Evolutionary conservation across 2,888 invertebrate species (phyloP), one percentile per base, ranked within the genome.

Genomic region (Thecocarcelia acutangulata): DNA sequence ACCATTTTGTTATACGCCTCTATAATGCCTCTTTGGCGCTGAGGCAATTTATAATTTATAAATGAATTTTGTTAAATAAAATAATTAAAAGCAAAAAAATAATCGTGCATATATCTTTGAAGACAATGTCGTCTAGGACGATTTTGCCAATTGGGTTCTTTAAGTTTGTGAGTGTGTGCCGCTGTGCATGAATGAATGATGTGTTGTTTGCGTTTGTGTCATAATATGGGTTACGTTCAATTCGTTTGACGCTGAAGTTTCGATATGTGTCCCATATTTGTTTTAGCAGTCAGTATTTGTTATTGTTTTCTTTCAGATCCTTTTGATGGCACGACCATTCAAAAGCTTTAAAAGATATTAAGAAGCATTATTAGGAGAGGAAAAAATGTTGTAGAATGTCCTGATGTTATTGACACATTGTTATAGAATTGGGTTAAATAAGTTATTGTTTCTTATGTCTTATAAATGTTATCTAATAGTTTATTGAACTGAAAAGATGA

Each of bases 391-490:
- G 50, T 17, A 24, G 48, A 56, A 48, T 76, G 56, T 24, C 17
- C 86, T 86, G 87, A 87, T 88, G 88, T 87, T 88, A 87, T 88
- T 88, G 88, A 88, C 88, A 88, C 86, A 85, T 87, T 75, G 64
- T 75, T 70, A 86, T 21, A 84, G 87, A 88, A 88, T 87, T 88
- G 86, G 87, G 86, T 88, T 86, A 87, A 87, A 58, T 64, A 64
- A 56, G 42, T 15, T 61, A 28, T 54, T 37, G 24, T 64, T 54
- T 52, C 6, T 64, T 85, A 88, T 87, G 86, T 87, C 9, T 33
- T 33, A 33, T 33, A 33, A 33, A 33, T 33, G 9, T 33, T 33
- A 33, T 33, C 33, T 8, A 33, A 33, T 33, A 33, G 33, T 33
- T 8, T 9, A 33, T 33, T 33, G 33, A 33, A 33, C 33, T 33